These are phyloP conservation scores for Danaus chrysippus DNA, from an alignment of 2,888 invertebrate genomes.

Conservation along the genomic window DNA sequence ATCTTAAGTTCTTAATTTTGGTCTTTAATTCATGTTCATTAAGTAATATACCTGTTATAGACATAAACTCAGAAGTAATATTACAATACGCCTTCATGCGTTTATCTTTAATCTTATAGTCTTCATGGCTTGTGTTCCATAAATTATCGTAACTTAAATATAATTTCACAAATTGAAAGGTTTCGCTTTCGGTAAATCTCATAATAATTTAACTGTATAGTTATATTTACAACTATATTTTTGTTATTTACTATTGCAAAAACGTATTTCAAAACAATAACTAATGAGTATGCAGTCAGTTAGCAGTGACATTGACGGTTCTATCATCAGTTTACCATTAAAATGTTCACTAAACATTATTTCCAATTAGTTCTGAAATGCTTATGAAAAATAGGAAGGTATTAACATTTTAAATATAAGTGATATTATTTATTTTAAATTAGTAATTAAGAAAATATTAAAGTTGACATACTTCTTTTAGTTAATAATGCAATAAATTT, in stretches of 20 bases:
- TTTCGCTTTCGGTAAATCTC: constrained; percentile 68
- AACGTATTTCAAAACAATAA: constrained; percentile 3
- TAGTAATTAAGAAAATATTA: too few species aligned
- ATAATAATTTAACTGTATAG: constrained; percentile 31
- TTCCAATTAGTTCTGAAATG: too few species aligned
- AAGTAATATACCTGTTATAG: constrained; percentile 49
- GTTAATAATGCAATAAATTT: too few species aligned
- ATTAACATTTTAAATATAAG: too few species aligned
- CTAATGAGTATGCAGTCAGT: too few species aligned
- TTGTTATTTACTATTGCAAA: neutral
- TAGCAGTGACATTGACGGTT: too few species aligned
- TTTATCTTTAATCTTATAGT: constrained; percentile 54
- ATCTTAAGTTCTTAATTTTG: constrained; percentile 57
- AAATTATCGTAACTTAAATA: constrained; percentile 62
- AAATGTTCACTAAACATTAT: too few species aligned
- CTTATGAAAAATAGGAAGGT: too few species aligned
- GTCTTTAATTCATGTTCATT: constrained; percentile 48
- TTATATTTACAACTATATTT: neutral
- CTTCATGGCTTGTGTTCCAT: constrained; percentile 59
- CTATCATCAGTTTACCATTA: too few species aligned
- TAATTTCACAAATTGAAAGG: constrained; percentile 65
- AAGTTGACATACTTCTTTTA: too few species aligned
- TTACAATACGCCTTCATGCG: constrained; percentile 53
- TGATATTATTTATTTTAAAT: too few species aligned
- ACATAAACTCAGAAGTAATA: constrained; percentile 48